Evolutionary conservation across 2,888 invertebrate genomes (phyloP).

Genomic region (Lithophane semibrunnea): DNA sequence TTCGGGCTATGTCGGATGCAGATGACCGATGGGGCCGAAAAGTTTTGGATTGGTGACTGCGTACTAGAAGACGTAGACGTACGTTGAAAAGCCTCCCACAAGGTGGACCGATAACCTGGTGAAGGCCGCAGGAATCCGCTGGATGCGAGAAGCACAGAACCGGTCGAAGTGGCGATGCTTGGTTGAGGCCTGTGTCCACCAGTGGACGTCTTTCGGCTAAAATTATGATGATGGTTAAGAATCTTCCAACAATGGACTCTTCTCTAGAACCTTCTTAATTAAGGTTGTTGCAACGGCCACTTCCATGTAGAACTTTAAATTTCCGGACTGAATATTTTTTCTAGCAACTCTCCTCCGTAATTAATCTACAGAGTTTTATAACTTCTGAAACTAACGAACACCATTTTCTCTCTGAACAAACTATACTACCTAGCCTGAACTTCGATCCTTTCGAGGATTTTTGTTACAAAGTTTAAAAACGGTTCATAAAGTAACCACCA

Average conservation of each 20-base stretch:
- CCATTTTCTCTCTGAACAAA: constrained; percentile 43
- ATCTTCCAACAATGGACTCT: constrained; percentile 1
- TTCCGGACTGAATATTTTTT: constrained; percentile 33
- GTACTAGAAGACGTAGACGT: no score
- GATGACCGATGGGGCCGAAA: no score
- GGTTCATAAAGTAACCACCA: constrained; percentile 2
- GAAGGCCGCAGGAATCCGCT: no score
- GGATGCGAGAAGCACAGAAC: no score
- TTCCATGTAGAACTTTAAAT: constrained; percentile 33
- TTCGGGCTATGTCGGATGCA: no score
- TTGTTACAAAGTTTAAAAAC: constrained; percentile 25
- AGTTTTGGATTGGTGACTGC: no score
- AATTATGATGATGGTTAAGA: background rate
- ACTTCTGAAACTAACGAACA: constrained; percentile 52
- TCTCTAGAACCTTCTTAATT: constrained; percentile 20
- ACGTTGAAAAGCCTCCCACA: no score
- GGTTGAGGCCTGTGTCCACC: no score
- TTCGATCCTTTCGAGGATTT: constrained; percentile 26
- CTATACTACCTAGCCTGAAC: constrained; percentile 46
- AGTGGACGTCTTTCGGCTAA: no score
- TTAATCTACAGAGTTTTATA: constrained; percentile 53
- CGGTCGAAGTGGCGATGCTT: no score
- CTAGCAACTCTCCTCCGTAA: constrained; percentile 35
- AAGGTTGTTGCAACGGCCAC: constrained; percentile 14
- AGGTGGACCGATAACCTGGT: no score